Conservation (phyloP, 2,113 vertebrate species). For the Pseudopipra pipra region DNA sequence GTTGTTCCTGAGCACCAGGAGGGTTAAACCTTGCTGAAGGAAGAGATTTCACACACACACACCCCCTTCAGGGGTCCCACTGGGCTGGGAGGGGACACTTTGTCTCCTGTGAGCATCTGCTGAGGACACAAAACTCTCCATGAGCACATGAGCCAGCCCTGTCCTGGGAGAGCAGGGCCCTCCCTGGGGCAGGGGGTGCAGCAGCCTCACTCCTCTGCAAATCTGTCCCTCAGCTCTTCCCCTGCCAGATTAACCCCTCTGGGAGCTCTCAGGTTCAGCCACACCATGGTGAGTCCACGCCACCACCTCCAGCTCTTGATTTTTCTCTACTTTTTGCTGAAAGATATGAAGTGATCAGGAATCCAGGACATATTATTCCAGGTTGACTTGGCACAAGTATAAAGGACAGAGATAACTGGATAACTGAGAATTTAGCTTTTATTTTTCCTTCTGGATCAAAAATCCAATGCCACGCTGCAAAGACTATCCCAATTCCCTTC, state of each 20-base stretch:
- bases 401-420: background rate
- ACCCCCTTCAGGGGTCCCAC: background rate
- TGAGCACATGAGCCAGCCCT: accelerated
- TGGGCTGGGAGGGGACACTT: background rate
- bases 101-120: background rate
- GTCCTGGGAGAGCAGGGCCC: background rate
- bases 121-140: background rate
- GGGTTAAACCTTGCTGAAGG: background rate
- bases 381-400: background rate
- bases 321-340: background rate
- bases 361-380: background rate
- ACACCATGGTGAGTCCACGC: background rate
- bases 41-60: accelerated
- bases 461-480: background rate
- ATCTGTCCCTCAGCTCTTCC: background rate
- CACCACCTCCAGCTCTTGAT: background rate
- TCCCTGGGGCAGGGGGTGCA: background rate
- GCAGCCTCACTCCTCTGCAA: background rate
- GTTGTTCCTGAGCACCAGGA: background rate
- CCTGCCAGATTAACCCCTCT: background rate
- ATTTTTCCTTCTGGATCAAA: background rate
- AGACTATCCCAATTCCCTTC: background rate
- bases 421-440: background rate
- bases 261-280: background rate
- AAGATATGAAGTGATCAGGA: background rate